Percentiles rank a stretch among this genome's conserved stretches.
These are phyloP conservation scores for Muschampia plurimacula DNA, from an alignment of 2,888 invertebrate species.

Conservation along the genomic window DNA sequence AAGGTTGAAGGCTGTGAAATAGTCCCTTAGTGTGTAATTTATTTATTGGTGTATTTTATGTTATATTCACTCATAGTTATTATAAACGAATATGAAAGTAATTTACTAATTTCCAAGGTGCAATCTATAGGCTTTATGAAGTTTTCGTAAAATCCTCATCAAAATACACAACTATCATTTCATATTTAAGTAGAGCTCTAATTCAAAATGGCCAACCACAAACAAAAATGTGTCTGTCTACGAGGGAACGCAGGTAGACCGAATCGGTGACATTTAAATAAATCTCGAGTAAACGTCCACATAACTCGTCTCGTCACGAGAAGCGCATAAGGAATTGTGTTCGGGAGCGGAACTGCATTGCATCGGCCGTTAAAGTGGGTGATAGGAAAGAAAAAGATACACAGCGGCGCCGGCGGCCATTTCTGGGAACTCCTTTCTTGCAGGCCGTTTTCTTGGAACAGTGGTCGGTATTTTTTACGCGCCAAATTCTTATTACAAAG, in stretches of 20 bases:
- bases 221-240: background rate
- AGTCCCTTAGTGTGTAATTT: too few relatives aligned
- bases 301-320: background rate
- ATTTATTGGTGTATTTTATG: too few relatives aligned
- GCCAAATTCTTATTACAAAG: conserved; percentile 68
- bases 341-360: conserved; percentile 33
- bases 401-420: conserved; percentile 48
- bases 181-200: too few relatives aligned
- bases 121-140: too few relatives aligned
- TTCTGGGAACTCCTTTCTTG: conserved; percentile 64
- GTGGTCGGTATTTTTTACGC: conserved; percentile 54
- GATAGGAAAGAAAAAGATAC: conserved; percentile 49
- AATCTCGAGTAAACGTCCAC: conserved; percentile 8
- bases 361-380: conserved; percentile 47
- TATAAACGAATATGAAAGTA: too few relatives aligned
- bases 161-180: too few relatives aligned
- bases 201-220: too few relatives aligned
- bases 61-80: too few relatives aligned
- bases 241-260: conserved; percentile 6
- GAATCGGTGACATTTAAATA: background rate
- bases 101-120: too few relatives aligned
- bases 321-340: conserved; percentile 15
- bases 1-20: too few relatives aligned
- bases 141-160: too few relatives aligned
- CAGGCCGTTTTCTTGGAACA: conserved; percentile 59